Conservation (phyloP, 2,113 vertebrate species). For the Isichthys henryi region DNA sequence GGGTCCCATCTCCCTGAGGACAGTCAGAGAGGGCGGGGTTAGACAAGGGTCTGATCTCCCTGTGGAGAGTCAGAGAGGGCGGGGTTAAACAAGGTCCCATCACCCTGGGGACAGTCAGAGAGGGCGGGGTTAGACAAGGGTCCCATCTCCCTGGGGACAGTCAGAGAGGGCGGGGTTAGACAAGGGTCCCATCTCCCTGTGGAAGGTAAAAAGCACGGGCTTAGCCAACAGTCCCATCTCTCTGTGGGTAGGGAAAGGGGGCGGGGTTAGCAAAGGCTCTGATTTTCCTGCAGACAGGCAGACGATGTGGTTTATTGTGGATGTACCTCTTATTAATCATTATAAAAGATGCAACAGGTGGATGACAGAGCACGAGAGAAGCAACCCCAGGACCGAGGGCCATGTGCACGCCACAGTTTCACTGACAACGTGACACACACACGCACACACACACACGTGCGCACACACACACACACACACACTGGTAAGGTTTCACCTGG, state of each 20-base stretch:
- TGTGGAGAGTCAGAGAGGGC: constrained; percentile 31
- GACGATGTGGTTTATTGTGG: not conserved
- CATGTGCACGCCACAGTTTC: not conserved
- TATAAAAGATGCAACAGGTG: not conserved
- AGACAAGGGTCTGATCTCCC: not conserved
- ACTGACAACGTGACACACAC: not conserved
- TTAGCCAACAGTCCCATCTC: no score
- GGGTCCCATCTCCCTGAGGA: constrained; percentile 6
- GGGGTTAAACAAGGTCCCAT: not conserved
- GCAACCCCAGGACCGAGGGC: not conserved
- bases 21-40: constrained; percentile 27
- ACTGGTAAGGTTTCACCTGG: constrained; percentile 1
- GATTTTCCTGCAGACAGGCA: not conserved
- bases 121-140: not conserved
- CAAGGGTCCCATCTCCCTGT: no score
- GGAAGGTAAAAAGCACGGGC: no score
- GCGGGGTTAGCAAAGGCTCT: not conserved
- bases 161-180: no score
- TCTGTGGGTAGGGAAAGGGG: no score
- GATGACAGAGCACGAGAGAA: not conserved
- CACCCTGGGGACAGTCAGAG: constrained; percentile 19
- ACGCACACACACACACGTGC: no score
- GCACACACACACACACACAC: not conserved
- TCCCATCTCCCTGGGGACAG: no score
- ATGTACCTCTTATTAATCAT: not conserved